Base-by-base conservation (phyloP, 2,113 vertebrate species). In the Melanotaenia duboulayi region DNA sequence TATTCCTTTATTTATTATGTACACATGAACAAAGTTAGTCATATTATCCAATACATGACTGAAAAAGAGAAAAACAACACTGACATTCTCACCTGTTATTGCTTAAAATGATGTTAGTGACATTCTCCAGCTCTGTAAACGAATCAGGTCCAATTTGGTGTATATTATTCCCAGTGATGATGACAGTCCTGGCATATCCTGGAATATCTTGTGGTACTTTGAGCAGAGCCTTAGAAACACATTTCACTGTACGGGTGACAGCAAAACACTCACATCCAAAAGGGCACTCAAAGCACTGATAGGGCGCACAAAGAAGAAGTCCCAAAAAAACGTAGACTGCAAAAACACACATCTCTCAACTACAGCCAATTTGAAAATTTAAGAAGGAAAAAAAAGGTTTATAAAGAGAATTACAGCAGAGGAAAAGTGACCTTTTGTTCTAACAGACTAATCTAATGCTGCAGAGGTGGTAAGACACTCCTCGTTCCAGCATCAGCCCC, bases 91-190 rank as follows among this genome's bases (percentile, higher is more conserved):
- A 95, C 94, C 93, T 84, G 86, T 95, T 95, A 78, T 91, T 92
- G 87, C 90, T 92, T 56, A 95, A 86, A 65, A 90, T 88, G n/a
- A 95, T 76, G 7, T 87, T 92, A 63, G 91, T 92, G 71, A 94
- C 74, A 60, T 94, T 94, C 65, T 84, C 79, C 70, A 93, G 83
- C 32, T 83, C 71, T 57, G 55, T 63, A 71, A 95, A 93, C 1
- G 89, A 92, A 57, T 86, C 74, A 1, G 90, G 79, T 72, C 90
- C 88, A 44, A 94, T 75, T 44, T 66, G 62, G 24, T 74, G 28
- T 9, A 95, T 92, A n/a, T 81, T 70, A 80, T 94, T 94, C 60
- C 93, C 92, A 3, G 91, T 93, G 80, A 95, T 83, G 52, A 93
- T 76, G 56, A 94, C 68, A 48, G 78, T 93, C 78, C 74, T 81